Evolutionary conservation across 1,140 invertebrate genomes (phyloP), one percentile per base, ranked within the genome.

Genomic region (Drosophila simulans): DNA sequence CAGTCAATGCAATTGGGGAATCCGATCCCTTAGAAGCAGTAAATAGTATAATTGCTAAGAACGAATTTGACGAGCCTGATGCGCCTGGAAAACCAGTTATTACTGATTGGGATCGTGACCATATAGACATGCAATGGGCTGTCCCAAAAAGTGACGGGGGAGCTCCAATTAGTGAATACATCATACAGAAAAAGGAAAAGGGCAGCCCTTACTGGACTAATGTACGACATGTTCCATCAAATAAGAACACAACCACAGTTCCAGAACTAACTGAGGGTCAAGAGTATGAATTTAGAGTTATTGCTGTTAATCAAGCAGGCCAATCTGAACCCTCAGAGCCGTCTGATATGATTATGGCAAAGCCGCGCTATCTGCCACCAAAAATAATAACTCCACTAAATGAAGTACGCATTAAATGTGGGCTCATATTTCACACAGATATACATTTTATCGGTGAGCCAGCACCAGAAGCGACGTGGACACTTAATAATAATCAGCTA

Each of bases 121-220:
- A 97, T 79, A 97, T 98, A 11, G 98, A 98, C 86, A 93, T 99
- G 42, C 94, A 97, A 94, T 98, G 97, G 97, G 95, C 95, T 27
- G 94, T 95, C 82, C 98, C 98, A 1, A 96, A 95, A 90, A 95
- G 94, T 54, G 97, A 98, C 91, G 98, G 98, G 62, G 97, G 97
- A n/a, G 95, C 97, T 62, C 97, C 97, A 1, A 95, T 99, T 51
- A 97, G 95, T 27, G 97, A 96, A n/a, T 99, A 98, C 79, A 97
- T 98, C 58, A 95, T 99, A 39, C 97, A 99, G 92, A 98, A 98
- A 95, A 98, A 98, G 92, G 98, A 99, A 85, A 99, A 99, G 92
- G 98, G 98, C 93, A 97, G 96, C 75, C 96, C 95, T 25, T 96
- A 98, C 81, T 97, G 98, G 97, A 96, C 95, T 12, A 98, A 98